Evolutionary conservation across 2,888 invertebrate species (phyloP).

Genomic region (Leptura quadrifasciata): DNA sequence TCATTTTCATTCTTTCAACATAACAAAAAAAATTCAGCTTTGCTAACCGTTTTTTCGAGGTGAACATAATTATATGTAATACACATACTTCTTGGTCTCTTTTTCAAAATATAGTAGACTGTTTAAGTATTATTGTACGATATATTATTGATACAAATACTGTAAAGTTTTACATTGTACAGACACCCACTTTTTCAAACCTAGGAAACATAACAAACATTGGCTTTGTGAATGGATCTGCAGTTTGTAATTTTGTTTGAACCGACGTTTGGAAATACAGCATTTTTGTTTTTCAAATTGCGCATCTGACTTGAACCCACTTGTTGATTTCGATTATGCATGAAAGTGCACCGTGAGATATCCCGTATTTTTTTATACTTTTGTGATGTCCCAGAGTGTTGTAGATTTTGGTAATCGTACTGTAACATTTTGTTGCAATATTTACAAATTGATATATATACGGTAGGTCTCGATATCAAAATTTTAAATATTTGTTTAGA

Average conservation of each 20-base stretch:
- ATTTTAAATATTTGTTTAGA: not conserved
- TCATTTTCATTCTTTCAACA: too few relatives aligned
- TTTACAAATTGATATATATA: not conserved
- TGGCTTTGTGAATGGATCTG: not conserved
- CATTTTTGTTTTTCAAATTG: not conserved
- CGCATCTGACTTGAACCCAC: not conserved
- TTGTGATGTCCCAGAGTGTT: conserved; percentile 46
- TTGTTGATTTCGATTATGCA: conserved; percentile 18
- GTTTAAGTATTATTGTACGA: too few relatives aligned
- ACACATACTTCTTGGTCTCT: too few relatives aligned
- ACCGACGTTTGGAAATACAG: not conserved
- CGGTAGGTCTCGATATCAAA: not conserved
- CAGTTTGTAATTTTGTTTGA: not conserved
- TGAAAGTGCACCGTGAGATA: conserved; percentile 31
- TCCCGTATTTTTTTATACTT: conserved; percentile 52
- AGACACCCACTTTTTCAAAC: too few relatives aligned
- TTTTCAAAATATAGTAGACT: too few relatives aligned
- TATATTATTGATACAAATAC: too few relatives aligned
- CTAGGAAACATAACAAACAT: too few relatives aligned
- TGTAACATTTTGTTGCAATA: not conserved
- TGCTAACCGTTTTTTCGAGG: too few relatives aligned
- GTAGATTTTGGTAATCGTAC: conserved; percentile 34
- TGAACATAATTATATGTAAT: too few relatives aligned
- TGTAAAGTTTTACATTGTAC: too few relatives aligned
- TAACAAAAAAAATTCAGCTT: too few relatives aligned